Conservation (phyloP, 2,797 vertebrate genomes). For the Dallia pectoralis region DNA sequence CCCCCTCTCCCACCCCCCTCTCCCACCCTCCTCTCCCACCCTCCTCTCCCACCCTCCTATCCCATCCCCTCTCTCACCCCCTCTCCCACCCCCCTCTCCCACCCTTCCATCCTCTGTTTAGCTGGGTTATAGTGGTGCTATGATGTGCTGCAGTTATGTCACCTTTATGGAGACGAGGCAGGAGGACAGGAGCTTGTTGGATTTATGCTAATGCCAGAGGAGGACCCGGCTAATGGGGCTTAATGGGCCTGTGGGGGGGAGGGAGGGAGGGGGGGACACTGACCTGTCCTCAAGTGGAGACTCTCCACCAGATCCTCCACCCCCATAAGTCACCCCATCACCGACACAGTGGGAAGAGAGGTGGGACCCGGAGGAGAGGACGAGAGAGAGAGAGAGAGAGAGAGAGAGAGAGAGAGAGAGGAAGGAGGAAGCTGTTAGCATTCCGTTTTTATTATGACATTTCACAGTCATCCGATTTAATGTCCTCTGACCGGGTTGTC, state of each 20-base stretch:
- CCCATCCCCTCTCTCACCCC: too few species aligned
- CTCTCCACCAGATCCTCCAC: conserved; percentile 81
- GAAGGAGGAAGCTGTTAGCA: conserved; percentile 84
- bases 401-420: conserved; percentile 57
- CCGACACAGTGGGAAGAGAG: conserved; percentile 42
- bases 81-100: too few species aligned
- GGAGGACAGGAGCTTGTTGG: conserved; percentile 54
- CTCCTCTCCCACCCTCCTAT: too few species aligned
- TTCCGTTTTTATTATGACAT: conserved; percentile 92
- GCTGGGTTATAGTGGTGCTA: neutral
- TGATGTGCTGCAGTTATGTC: neutral
- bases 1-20: too few species aligned
- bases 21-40: too few species aligned
- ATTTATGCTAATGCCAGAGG: conserved; percentile 81
- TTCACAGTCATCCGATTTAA: conserved; percentile 92
- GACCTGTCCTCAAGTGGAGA: conserved; percentile 92
- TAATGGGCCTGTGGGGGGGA: conserved; percentile 75
- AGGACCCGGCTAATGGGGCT: conserved; percentile 75
- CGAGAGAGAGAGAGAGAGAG: conserved; percentile 42
- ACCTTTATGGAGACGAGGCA: neutral
- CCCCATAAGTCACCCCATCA: conserved; percentile 81
- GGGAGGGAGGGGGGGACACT: conserved; percentile 79
- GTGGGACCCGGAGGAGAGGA: neutral
- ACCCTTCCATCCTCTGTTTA: too few species aligned
- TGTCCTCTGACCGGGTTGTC: conserved; percentile 90